Percentiles rank a stretch among this genome's conserved stretches.
Conservation (phyloP, 2,797 vertebrate species). For the Microctenopoma stevenorrisi region DNA sequence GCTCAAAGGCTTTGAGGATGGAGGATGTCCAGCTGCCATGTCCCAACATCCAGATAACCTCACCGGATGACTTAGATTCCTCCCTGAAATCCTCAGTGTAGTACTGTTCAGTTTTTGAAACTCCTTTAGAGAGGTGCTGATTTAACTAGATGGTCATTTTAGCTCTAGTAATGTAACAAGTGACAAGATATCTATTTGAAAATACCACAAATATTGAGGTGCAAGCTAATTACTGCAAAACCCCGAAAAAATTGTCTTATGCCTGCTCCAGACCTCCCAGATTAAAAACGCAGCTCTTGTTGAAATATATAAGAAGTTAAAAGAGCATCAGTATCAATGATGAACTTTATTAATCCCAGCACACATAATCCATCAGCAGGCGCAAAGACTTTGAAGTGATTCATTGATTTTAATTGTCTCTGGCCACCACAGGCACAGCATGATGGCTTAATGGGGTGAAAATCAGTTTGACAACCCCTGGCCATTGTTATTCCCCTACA, state of each 20-base stretch:
- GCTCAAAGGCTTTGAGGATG: not conserved
- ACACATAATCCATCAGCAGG: slow-evolving; percentile 65
- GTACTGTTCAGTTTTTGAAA: too few relatives aligned
- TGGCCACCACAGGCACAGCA: slow-evolving; percentile 39
- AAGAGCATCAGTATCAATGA: slow-evolving; percentile 39
- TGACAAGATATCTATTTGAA: slow-evolving; percentile 44
- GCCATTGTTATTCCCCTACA: slow-evolving; percentile 42
- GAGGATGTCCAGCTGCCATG: too few relatives aligned
- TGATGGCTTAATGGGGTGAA: slow-evolving; percentile 55
- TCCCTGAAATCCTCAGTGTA: too few relatives aligned
- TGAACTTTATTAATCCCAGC: slow-evolving; percentile 69
- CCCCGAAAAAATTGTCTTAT: slow-evolving; percentile 76
- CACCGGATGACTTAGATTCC: too few relatives aligned
- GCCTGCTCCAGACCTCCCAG: slow-evolving; percentile 63
- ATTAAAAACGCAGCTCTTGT: slow-evolving; percentile 64
- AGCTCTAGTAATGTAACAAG: not conserved
- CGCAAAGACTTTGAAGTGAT: slow-evolving; percentile 66
- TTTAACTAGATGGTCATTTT: not conserved
- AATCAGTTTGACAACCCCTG: slow-evolving; percentile 50
- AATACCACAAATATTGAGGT: slow-evolving; percentile 54
- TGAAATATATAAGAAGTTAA: slow-evolving; percentile 46
- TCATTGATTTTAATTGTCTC: slow-evolving; percentile 79
- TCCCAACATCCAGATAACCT: too few relatives aligned
- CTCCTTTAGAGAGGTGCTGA: too few relatives aligned
- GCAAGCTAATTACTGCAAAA: slow-evolving; percentile 74